Evolutionary conservation across 2,888 invertebrate genomes (phyloP), one percentile per base, ranked within the genome.

Genomic region (Archips crataeganus): DNA sequence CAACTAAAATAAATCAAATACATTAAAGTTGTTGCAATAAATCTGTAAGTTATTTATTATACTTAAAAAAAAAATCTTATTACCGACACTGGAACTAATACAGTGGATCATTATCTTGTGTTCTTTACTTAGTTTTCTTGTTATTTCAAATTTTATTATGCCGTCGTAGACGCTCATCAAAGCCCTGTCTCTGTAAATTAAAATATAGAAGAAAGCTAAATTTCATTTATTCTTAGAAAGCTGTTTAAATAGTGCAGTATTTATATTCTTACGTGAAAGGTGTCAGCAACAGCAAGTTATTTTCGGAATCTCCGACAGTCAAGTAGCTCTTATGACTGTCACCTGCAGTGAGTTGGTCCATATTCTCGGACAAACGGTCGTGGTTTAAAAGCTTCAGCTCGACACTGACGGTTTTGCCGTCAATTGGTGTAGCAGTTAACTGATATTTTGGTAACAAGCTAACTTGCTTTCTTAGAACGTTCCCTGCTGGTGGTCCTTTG

Each of bases 401-500:
- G 47, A 95, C 77, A 3, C 82, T 80, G 2, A 94, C 84, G 0
- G 87, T 85, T 42, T 81, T 84, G 66, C 88, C 84, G 74, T 90
- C 88, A 39, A 89, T 75, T 23, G 91, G 87, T 13, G 85, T 88
- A 36, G 94, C 80, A 1, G 85, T 85, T 15, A 96, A 76, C 36
- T 90, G 86, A 85, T 97, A 97, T 79, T 95, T 95, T 0, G 97
- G 97, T 3, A 97, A 90, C 32, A 95, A 87, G 61, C 89, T 87
- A 13, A 96, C 95, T 86, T 96, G 95, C 76, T 96, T 96, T 59
- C 95, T 93, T 3, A 97, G 84, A 60, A 95, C 87, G 83, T 96
- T 96, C 3, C 97, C 97, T 78, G 96, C 96, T 61, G 97, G 97
- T 13, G 97, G 96, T 59, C 96, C 95, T 84, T 96, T 95, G 85